phyloP scores from a whole-genome alignment of 2,113 vertebrate genomes.

The Aegithalos caudatus region DNA sequence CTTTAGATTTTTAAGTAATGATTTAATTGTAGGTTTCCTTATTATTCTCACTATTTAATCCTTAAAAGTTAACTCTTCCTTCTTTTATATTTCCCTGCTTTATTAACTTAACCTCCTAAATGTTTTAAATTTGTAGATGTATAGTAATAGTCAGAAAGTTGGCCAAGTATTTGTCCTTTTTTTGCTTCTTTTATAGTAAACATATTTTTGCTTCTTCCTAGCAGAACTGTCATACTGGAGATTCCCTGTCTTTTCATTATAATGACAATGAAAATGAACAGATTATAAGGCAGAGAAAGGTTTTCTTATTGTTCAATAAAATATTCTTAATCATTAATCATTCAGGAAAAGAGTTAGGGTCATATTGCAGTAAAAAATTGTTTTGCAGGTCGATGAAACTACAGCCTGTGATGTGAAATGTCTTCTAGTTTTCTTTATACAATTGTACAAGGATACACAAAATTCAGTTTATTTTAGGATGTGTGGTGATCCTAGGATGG shows the following conservation, averaged over 20 bases:
- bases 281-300: not conserved
- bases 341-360: not conserved
- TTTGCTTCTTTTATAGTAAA: not conserved
- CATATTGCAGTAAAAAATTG: not conserved
- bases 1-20: not conserved
- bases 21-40: not conserved
- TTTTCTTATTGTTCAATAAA: not conserved
- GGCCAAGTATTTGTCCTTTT: not conserved
- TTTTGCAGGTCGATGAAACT: not conserved
- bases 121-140: not conserved
- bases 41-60: not conserved
- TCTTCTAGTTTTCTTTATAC: not conserved
- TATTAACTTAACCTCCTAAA: not conserved
- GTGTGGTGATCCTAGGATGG: not conserved
- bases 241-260: not conserved
- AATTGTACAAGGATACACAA: not conserved
- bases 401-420: not conserved
- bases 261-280: not conserved
- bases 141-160: not conserved
- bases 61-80: not conserved
- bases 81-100: not conserved
- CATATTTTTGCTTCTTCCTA: not conserved
- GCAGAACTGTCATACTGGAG: not conserved
- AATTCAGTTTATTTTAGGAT: not conserved
- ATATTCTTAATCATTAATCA: not conserved